Evolutionary conservation across 2,113 vertebrate genomes (phyloP), one percentile per base, ranked within the genome.

Genomic region (Eretmochelys imbricata): DNA sequence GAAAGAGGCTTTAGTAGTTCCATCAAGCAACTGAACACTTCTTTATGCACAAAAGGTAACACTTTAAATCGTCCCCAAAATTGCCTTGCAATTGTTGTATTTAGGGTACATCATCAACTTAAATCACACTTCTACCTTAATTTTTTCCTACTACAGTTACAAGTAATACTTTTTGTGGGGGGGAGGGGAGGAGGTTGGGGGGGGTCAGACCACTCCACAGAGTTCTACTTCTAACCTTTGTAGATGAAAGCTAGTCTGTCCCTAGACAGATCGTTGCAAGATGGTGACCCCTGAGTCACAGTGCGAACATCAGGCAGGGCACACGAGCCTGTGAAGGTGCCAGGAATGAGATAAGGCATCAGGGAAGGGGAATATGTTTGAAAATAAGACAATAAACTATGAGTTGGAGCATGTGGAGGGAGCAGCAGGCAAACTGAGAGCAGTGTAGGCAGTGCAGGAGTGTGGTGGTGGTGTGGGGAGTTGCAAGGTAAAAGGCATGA

Each of bases 101-200:
- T 12, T 80, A 62, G 62, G 51, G 80, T 84, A 49, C 91, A 88
- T 72, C 54, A 53, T 59, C 48, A 76, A 10, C 76, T 93, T 84
- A 80, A 94, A 91, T 90, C 25, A 89, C 55, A 85, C 42, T 2
- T 90, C 57, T 50, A 5, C 51, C 72, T 87, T 53, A 79, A 87
- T 88, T 75, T 59, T 48, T 38, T 90, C 14, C 38, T 50, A 7
- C 20, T 87, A 50, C 91, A 11, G n/a, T 89, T 46, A 20, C 20
- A 17, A 69, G 9, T 4, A 6, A 19, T 16, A 49, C 2, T 1
- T 24, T 8, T 25, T 0, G 78, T n/a, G 42, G 65, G 35, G 78
- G 57, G 35, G 48, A n/a, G n/a, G n/a, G n/a, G n/a, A n/a, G n/a
- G n/a, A n/a, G 48, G 54, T 54, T 4, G 51, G 55, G 46, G 59